Evolutionary conservation across 2,888 invertebrate genomes (phyloP).

Genomic region (Saturnia pavonia): DNA sequence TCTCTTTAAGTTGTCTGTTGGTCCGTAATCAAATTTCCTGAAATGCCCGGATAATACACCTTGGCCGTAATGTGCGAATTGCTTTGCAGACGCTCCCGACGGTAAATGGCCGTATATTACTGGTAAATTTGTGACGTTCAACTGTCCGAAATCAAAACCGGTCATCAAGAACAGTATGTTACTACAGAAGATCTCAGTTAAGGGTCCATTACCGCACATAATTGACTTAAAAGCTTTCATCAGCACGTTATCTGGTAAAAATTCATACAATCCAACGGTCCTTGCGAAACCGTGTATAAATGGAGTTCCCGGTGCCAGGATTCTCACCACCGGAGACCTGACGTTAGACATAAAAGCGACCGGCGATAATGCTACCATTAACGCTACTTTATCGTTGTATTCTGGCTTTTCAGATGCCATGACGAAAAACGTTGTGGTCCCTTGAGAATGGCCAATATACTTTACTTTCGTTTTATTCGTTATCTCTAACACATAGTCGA

Average conservation of each 20-base stretch:
- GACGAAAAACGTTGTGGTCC: constrained; percentile 82
- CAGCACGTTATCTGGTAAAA: constrained; percentile 82
- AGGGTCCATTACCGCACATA: constrained; percentile 67
- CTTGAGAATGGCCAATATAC: constrained; percentile 88
- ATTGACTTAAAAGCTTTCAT: constrained; percentile 64
- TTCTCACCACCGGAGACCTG: constrained; percentile 54
- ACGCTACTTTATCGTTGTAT: constrained; percentile 78
- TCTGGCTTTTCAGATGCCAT: constrained; percentile 77
- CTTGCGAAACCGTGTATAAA: constrained; percentile 45
- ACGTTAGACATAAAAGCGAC: constrained; percentile 76
- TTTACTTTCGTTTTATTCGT: constrained; percentile 80
- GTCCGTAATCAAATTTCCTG: constrained; percentile 57
- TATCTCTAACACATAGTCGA: constrained; percentile 84
- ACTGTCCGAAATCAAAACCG: constrained; percentile 80
- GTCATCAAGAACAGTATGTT: constrained; percentile 81
- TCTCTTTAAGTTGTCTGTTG: constrained; percentile 42
- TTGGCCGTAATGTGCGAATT: constrained; percentile 80
- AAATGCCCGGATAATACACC: constrained; percentile 56
- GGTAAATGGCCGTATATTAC: constrained; percentile 79
- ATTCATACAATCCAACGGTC: constrained; percentile 81
- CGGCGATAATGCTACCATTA: constrained; percentile 82
- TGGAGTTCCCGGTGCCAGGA: constrained; percentile 50
- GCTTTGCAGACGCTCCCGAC: constrained; percentile 78
- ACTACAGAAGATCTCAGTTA: constrained; percentile 79
- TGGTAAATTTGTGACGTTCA: constrained; percentile 82